Conservation (phyloP, 2,888 invertebrate species). For the Lamproptera curius region DNA sequence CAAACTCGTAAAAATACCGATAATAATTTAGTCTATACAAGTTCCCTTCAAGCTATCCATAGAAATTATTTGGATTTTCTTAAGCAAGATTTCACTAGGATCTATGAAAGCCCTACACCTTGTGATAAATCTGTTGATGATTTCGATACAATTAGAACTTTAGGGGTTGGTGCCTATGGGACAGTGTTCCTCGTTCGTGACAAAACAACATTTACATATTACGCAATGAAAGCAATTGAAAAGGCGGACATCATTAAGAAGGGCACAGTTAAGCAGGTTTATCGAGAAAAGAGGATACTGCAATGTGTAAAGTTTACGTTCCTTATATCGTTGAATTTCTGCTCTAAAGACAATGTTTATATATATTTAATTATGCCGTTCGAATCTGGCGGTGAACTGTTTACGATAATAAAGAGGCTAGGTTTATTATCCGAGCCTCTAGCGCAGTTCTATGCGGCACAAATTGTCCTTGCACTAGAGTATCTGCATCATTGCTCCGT, state of each 20-base stretch:
- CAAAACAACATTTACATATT: constrained; percentile 77
- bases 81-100: constrained; percentile 48
- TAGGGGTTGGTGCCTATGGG: constrained; percentile 93
- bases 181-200: constrained; percentile 85
- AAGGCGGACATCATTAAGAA: constrained; percentile 89
- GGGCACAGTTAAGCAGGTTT: constrained; percentile 89
- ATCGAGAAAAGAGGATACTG: constrained; percentile 91
- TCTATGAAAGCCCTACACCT: constrained; percentile 27
- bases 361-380: constrained; percentile 89
- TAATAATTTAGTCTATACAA: constrained; percentile 32
- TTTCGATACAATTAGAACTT: constrained; percentile 84
- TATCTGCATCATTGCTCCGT: constrained; percentile 92
- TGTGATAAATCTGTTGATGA: constrained; percentile 65
- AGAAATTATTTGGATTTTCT: constrained; percentile 46
- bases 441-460: constrained; percentile 91
- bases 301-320: constrained; percentile 91
- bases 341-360: constrained; percentile 90
- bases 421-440: constrained; percentile 83
- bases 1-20: constrained; percentile 31
- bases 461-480: constrained; percentile 92
- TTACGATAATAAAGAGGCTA: constrained; percentile 80
- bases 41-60: constrained; percentile 42
- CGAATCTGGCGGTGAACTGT: constrained; percentile 91
- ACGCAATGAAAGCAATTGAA: constrained; percentile 92
- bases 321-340: constrained; percentile 86